phyloP scores from a whole-genome alignment of 2,113 vertebrate species.

The Phyllostomus discolor region DNA sequence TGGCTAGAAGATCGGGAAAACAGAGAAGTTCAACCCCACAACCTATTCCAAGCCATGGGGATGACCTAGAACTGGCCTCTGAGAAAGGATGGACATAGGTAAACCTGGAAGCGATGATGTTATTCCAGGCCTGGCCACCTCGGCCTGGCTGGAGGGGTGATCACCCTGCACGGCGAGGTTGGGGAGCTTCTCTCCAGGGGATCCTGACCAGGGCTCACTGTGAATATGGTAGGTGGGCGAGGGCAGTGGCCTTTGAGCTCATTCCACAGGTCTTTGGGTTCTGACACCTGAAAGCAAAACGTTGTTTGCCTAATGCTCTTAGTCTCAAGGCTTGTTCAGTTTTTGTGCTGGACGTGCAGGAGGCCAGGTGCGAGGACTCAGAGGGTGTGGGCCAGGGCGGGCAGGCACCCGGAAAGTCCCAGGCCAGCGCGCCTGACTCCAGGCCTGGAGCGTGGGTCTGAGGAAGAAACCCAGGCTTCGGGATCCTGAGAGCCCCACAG shows the following conservation, averaged over 20 bases:
- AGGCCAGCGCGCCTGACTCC: neutral
- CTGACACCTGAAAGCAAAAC: neutral
- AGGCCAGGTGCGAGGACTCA: neutral
- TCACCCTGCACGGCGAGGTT: neutral
- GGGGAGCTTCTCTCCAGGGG: neutral
- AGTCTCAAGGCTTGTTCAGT: neutral
- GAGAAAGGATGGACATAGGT: neutral
- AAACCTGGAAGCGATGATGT: neutral
- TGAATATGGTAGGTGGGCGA: neutral
- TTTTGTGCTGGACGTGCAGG: neutral
- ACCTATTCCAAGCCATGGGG: neutral
- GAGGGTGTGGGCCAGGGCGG: neutral
- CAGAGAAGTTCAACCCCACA: neutral
- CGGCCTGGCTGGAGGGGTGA: neutral
- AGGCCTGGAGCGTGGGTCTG: neutral
- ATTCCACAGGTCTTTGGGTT: neutral
- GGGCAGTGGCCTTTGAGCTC: neutral
- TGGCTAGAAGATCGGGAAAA: neutral
- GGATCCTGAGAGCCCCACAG: neutral
- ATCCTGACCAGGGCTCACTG: neutral
- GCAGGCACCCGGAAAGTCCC: neutral
- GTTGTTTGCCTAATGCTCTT: neutral
- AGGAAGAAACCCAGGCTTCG: neutral
- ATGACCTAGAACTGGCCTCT: neutral
- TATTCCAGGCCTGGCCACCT: neutral